Evolutionary conservation across 1,140 invertebrate species (phyloP), one percentile per base, ranked within the genome.

Genomic region (Spodoptera litura): DNA sequence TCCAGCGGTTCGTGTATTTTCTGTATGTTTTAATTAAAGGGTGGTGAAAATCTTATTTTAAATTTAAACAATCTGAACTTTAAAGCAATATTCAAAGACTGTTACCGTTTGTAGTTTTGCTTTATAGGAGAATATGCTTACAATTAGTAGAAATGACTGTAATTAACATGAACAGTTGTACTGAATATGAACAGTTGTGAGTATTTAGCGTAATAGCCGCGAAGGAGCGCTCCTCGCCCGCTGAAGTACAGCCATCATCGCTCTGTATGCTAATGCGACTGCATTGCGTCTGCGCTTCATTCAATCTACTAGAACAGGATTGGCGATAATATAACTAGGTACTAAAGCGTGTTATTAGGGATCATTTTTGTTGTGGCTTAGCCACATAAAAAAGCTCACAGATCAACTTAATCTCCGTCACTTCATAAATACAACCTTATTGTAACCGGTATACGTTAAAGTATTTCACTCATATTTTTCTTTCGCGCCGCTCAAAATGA

Each of bases 241-340:
- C 38, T 44, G 38, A 6, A 44, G 38, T 8, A 35, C n/a, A n/a
- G 52, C 66, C n/a, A 78, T 62, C 66, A 44, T 20, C 77, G 61
- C 66, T 61, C 11, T 52, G 59, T 72, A 73, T 79, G 68, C 68
- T 35, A 74, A 79, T 70, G 61, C 62, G 61, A 12, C 72, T 70
- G 78, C 78, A 79, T 58, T 75, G 72, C 78, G 78, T 61, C 71
- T 31, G 64, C 72, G 56, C 56, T 53, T 49, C 49, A 51, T 58
- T 61, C 56, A 74, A 31, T 9, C 51, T 31, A 11, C 10, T 5
- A 38, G 10, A 13, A n/a, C 11, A 72, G 70, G 31, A 35, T 35
- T 72, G 70, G 13, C 35, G 35, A 11, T 31, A 3, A 31, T 31
- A 31, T 31, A 31, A 31, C 31, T 12, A 20, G 20, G 20, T 20